Conservation (phyloP, 2,113 vertebrate species). For the Psophia crepitans region DNA sequence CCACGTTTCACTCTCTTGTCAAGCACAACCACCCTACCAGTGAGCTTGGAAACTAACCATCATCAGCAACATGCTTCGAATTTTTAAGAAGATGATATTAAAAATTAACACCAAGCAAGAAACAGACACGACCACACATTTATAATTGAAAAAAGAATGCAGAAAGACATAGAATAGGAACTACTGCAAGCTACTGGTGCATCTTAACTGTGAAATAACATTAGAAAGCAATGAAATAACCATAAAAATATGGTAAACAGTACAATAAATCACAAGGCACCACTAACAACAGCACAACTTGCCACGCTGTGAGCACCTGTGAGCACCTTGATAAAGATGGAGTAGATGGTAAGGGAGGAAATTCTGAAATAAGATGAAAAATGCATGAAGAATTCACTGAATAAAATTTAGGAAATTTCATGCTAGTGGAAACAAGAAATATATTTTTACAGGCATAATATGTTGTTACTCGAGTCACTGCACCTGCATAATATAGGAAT, state of each 20-base stretch:
- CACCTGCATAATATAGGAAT: not conserved
- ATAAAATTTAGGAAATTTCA: not conserved
- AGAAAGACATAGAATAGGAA: not conserved
- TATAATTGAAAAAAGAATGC: not conserved
- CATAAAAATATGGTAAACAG: not conserved
- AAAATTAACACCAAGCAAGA: not conserved
- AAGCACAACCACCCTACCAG: not conserved
- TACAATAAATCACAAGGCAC: not conserved
- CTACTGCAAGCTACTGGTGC: not conserved
- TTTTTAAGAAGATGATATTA: not conserved
- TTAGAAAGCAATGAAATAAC: not conserved
- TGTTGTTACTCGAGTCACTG: not conserved
- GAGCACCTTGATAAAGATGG: not conserved
- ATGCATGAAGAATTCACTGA: not conserved
- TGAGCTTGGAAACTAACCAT: not conserved
- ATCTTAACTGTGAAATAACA: not conserved
- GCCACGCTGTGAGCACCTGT: not conserved
- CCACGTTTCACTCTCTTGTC: not conserved
- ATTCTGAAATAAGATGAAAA: not conserved
- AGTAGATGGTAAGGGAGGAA: not conserved
- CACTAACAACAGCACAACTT: not conserved
- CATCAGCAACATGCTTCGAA: not conserved
- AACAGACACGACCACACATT: not conserved
- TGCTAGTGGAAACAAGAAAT: not conserved
- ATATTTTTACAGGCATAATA: not conserved